Base-by-base conservation (phyloP, 2,888 invertebrate genomes). In the Parnassius mnemosyne region DNA sequence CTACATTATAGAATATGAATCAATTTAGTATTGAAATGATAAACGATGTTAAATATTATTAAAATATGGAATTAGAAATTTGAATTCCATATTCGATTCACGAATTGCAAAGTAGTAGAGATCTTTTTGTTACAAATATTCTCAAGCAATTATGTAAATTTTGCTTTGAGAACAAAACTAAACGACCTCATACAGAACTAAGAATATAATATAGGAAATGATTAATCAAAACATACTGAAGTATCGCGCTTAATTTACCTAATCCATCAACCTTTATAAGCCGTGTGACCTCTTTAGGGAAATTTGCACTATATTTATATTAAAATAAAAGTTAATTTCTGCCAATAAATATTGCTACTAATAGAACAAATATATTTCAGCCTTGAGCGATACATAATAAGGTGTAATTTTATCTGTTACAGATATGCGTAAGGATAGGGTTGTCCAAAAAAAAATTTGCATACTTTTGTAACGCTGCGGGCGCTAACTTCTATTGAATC, bases 221-320 rank as follows among this genome's bases (percentile, higher is more conserved):
- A 73, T 74, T 72, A 72, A 73, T 74, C 73, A 74, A 66, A 67
- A 62, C 60, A 64, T 63, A 64, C 63, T 64, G 65, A 61, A 44
- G 53, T 34, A 46, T 53, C 44, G 50, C 43, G 41, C n/a, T 50
- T 60, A 65, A 67, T 69, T 67, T 66, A 67, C 65, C 69, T 67
- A 67, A 69, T 69, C 67, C 67, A 61, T 67, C 67, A 69, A 55
- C 53, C 60, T 42, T 60, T 60, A 56, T 57, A 57, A 55, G 25
- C 44, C 12, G 42, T 41, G 9, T 7, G 11, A 52, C n/a, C 11
- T 41, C 5, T 7, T 46, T 57, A 60, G 53, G 5, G 11, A 11
- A 62, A 54, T 53, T 49, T 7, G n/a, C 20, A 62, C 60, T 49
- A 44, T 65, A 64, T 51, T 10, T 1, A 1, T 9, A 20, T 41